These are phyloP conservation scores for Dryomyza anilis DNA, from an alignment of 2,888 invertebrate species.

Conservation along the genomic window DNA sequence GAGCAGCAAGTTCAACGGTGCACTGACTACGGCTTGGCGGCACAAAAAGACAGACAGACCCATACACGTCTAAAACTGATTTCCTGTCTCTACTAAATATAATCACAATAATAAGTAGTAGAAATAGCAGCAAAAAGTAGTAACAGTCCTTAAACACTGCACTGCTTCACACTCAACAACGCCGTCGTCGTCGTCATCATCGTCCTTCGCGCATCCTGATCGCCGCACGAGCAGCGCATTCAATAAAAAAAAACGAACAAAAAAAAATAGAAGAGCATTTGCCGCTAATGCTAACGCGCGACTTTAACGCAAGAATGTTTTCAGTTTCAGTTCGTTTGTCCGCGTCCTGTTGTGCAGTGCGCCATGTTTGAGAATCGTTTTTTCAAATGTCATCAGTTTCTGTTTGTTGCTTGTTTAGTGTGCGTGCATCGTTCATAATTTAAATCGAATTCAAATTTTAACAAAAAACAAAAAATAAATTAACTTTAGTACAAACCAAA, in stretches of 20 bases:
- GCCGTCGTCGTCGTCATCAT: constrained; percentile 12
- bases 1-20: constrained; percentile 39
- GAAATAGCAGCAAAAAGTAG: too few species aligned
- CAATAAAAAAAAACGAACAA: too few species aligned
- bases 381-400: constrained; percentile 57
- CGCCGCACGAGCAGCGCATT: constrained; percentile 24
- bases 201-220: constrained; percentile 1
- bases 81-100: constrained; percentile 3
- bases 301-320: constrained; percentile 33
- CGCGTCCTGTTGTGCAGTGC: constrained; percentile 43
- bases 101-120: too few species aligned
- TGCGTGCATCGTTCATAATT: too few species aligned
- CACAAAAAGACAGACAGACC: too few species aligned
- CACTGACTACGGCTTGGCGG: too few species aligned
- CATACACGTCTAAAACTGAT: too few species aligned
- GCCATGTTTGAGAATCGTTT: constrained; percentile 52
- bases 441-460: constrained; percentile 39
- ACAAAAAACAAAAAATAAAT: too few species aligned
- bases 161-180: neutral
- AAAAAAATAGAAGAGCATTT: constrained; percentile 26
- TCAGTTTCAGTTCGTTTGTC: constrained; percentile 43
- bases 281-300: constrained; percentile 36
- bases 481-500: too few species aligned
- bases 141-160: too few species aligned
- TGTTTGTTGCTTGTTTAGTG: constrained; percentile 58